These are phyloP conservation scores for Archips xylosteana DNA, from an alignment of 2,888 invertebrate genomes.

Conservation along the genomic window DNA sequence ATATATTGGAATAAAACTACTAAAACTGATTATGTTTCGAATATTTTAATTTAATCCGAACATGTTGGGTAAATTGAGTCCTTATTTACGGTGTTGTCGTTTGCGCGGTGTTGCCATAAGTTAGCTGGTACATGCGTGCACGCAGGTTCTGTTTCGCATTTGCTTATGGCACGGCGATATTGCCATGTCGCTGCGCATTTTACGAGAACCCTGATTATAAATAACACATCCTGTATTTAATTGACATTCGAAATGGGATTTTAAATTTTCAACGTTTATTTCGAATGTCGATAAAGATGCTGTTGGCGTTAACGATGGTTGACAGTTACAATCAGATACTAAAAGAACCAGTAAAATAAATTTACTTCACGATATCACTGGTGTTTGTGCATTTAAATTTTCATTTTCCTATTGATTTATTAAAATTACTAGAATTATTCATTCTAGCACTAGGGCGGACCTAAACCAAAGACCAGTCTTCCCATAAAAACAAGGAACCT, in stretches of 20 bases:
- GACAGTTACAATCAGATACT: neutral
- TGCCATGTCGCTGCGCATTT: conserved; percentile 25
- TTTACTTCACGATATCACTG: too few species aligned
- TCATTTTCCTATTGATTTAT: neutral
- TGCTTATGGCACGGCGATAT: conserved; percentile 22
- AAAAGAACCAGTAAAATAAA: too few species aligned
- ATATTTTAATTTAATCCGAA: conserved; percentile 55
- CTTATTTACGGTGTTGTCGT: conserved; percentile 54
- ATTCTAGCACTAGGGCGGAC: too few species aligned
- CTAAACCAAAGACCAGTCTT: too few species aligned
- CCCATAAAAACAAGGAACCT: too few species aligned
- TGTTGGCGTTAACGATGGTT: neutral
- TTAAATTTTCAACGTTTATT: neutral
- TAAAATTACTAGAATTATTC: neutral
- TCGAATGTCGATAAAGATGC: neutral
- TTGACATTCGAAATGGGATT: conserved; percentile 1
- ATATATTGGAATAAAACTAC: conserved; percentile 24
- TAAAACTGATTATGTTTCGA: conserved; percentile 49
- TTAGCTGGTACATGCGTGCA: conserved; percentile 53
- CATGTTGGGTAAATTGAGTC: conserved; percentile 54
- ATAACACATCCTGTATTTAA: conserved; percentile 16
- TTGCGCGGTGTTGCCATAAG: conserved; percentile 53
- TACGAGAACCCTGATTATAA: conserved; percentile 11
- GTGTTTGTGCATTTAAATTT: neutral
- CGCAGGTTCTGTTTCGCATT: conserved; percentile 47